Conservation (phyloP, 2,888 invertebrate species). For the Tupiocoris notatus region DNA sequence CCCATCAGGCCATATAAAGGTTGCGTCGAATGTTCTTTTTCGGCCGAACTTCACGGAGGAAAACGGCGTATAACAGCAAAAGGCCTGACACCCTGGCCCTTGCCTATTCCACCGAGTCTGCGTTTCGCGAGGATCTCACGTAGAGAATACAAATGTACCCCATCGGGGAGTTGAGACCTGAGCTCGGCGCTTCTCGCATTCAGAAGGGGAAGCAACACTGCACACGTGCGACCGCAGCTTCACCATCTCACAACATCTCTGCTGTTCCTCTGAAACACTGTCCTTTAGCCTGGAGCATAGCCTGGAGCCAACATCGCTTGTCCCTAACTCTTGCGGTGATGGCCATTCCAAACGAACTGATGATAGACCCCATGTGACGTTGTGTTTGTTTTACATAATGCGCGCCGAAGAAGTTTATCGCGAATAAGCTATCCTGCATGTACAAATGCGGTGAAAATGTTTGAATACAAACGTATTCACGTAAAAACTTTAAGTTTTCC, state of each 20-base stretch:
- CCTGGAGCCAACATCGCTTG: neutral
- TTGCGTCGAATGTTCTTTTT: neutral
- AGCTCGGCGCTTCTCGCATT: neutral
- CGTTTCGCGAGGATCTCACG: neutral
- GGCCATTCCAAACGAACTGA: neutral
- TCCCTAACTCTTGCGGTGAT: neutral
- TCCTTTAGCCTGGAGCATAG: too few species aligned
- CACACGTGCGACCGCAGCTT: neutral
- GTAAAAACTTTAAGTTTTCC: too few species aligned
- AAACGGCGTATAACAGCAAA: neutral
- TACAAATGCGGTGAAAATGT: too few species aligned
- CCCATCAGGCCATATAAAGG: neutral
- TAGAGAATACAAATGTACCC: neutral
- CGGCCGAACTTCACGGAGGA: neutral
- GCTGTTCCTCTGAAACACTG: too few species aligned
- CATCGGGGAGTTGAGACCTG: neutral
- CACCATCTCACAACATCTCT: too few species aligned
- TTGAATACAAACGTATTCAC: too few species aligned
- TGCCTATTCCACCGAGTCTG: neutral
- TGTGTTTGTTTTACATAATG: neutral
- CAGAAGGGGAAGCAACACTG: neutral
- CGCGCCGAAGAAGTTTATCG: too few species aligned
- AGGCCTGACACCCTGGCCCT: neutral
- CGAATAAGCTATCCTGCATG: too few species aligned
- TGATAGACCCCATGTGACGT: neutral